Percentiles rank a stretch among this genome's conserved stretches.
These are phyloP conservation scores for Celastrina argiolus DNA, from an alignment of 2,888 invertebrate genomes.

Conservation along the genomic window DNA sequence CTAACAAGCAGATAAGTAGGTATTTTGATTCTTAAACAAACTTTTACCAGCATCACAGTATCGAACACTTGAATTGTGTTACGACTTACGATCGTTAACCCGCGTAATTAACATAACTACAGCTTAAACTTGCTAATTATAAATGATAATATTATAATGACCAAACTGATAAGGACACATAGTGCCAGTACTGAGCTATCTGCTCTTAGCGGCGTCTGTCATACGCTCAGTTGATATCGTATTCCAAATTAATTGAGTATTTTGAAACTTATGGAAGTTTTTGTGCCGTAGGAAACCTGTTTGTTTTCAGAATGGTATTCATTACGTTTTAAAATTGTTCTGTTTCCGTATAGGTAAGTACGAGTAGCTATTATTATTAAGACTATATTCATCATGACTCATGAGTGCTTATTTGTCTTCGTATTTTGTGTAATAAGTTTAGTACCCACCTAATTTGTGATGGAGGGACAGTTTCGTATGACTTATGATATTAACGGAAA, in stretches of 20 bases:
- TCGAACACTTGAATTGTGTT: neutral
- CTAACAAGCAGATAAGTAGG: too few relatives aligned
- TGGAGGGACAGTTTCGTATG: too few relatives aligned
- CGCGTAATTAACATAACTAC: constrained; percentile 1
- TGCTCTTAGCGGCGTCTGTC: constrained; percentile 7
- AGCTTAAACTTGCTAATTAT: constrained; percentile 15
- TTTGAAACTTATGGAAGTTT: neutral
- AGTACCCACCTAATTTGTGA: too few relatives aligned
- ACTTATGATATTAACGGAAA: too few relatives aligned
- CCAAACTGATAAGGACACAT: constrained; percentile 2
- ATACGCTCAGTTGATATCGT: neutral
- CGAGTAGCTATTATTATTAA: too few relatives aligned
- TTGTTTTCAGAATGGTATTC: neutral
- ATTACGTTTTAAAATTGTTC: neutral
- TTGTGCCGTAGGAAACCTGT: neutral
- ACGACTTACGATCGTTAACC: neutral
- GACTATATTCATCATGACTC: neutral
- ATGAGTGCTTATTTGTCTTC: neutral
- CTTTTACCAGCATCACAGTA: too few relatives aligned
- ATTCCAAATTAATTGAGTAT: neutral
- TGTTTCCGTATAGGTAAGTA: neutral
- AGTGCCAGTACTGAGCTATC: constrained; percentile 2
- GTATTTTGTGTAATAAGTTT: too few relatives aligned
- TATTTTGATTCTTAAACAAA: too few relatives aligned
- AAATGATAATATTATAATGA: neutral